A percentile compares a stretch with the other conserved stretches of the same genome.
Conservation (phyloP, 2,888 invertebrate species). For the Rotaria magnacalcarata region DNA sequence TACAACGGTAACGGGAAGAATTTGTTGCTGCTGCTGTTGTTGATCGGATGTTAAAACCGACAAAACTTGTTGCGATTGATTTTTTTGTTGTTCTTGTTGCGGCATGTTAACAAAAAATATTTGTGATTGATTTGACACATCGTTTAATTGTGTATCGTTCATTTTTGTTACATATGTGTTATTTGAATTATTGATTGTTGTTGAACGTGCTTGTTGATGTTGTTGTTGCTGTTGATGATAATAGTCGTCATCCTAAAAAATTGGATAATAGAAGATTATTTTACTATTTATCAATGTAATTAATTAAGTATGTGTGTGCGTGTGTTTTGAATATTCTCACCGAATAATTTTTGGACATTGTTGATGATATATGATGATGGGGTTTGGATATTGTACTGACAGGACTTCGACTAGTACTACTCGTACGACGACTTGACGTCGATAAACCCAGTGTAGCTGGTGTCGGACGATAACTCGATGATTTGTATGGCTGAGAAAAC, state of each 20-base stretch:
- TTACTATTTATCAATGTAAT: too few species aligned
- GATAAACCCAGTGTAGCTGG: slow-evolving; percentile 30
- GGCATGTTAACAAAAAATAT: slow-evolving; percentile 29
- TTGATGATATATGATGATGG: slow-evolving; percentile 16
- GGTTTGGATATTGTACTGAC: slow-evolving; percentile 19
- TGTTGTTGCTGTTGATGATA: too few species aligned
- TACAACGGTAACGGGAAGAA: background rate
- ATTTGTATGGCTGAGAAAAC: slow-evolving; percentile 31
- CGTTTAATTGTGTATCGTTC: too few species aligned
- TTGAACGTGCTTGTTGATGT: too few species aligned
- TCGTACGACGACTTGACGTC: background rate
- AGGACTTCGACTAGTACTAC: background rate
- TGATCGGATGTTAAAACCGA: background rate
- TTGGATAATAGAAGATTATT: too few species aligned
- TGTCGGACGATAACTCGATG: slow-evolving; percentile 15
- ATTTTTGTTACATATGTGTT: too few species aligned
- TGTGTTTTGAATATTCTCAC: too few species aligned
- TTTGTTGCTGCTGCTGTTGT: background rate
- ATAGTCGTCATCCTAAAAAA: too few species aligned
- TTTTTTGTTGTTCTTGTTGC: background rate
- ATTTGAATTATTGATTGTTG: too few species aligned
- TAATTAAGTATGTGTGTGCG: too few species aligned
- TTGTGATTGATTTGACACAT: background rate
- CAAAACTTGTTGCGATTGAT: background rate
- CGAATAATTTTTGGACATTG: slow-evolving; percentile 3